Evolutionary conservation across 2,888 invertebrate genomes (phyloP).

Genomic region (Embidobia sp.): DNA sequence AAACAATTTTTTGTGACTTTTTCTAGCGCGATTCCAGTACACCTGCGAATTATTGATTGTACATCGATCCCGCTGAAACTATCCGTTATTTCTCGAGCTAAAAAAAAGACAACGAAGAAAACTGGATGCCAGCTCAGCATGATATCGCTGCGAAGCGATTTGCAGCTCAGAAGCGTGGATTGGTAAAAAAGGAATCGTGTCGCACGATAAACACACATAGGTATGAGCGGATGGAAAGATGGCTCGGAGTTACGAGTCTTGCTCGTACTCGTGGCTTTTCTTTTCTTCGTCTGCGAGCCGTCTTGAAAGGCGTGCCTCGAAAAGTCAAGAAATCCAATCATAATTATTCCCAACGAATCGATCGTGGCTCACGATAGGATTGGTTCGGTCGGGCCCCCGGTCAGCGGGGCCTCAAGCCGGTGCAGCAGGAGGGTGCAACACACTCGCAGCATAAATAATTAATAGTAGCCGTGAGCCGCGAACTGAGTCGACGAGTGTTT

Average conservation of each 20-base stretch:
- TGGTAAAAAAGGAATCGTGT: too few species aligned
- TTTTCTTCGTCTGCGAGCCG: constrained; percentile 58
- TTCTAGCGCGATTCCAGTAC: too few species aligned
- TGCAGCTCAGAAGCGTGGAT: too few species aligned
- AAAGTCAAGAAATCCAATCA: constrained; percentile 79
- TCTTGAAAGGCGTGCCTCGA: constrained; percentile 69
- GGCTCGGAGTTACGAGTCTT: constrained; percentile 44
- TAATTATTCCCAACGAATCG: constrained; percentile 80
- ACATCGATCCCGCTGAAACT: too few species aligned
- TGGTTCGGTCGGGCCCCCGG: constrained; percentile 69
- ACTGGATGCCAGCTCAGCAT: too few species aligned
- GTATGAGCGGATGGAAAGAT: too few species aligned
- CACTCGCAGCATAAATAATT: constrained; percentile 80
- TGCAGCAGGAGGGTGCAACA: constrained; percentile 70
- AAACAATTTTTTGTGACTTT: too few species aligned
- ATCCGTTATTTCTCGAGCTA: too few species aligned
- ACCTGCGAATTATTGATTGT: too few species aligned
- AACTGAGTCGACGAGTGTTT: constrained; percentile 77
- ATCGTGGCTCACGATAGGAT: constrained; percentile 79
- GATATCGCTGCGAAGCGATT: too few species aligned
- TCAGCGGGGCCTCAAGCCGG: constrained; percentile 63
- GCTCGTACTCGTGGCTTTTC: constrained; percentile 55
- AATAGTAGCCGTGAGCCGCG: constrained; percentile 79
- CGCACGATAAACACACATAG: too few species aligned
- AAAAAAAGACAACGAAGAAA: too few species aligned